These are phyloP conservation scores for Andrena bucephala DNA, from an alignment of 2,888 invertebrate genomes.

Conservation along the genomic window DNA sequence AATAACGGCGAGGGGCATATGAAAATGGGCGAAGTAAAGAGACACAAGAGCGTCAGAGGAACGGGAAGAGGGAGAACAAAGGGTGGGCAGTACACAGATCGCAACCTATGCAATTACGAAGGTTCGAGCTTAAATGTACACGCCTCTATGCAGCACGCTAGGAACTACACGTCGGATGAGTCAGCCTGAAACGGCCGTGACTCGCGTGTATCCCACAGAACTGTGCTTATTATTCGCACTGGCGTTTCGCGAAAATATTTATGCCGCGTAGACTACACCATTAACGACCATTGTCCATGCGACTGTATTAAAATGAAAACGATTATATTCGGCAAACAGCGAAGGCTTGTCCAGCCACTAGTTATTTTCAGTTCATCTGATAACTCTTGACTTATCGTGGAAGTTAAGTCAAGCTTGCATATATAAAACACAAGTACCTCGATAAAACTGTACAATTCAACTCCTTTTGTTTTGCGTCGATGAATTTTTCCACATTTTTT, in stretches of 20 bases:
- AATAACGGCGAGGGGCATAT: constrained; percentile 5
- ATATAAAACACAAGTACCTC: neutral
- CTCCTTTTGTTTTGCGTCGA: neutral
- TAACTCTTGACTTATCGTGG: constrained; percentile 22
- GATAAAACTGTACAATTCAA: neutral
- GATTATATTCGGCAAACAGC: constrained; percentile 11
- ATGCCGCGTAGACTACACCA: constrained; percentile 7
- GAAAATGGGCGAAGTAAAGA: constrained; percentile 23
- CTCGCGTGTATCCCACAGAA: constrained; percentile 47
- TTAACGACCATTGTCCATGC: constrained; percentile 7
- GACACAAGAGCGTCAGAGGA: constrained; percentile 21
- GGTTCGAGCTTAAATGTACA: constrained; percentile 64
- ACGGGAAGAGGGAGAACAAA: constrained; percentile 50
- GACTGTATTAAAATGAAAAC: constrained; percentile 10
- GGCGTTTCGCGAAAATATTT: constrained; percentile 48
- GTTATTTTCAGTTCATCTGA: constrained; percentile 32
- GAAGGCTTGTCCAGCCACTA: neutral
- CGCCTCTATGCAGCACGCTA: constrained; percentile 71
- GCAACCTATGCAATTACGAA: constrained; percentile 66
- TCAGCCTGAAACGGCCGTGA: constrained; percentile 59
- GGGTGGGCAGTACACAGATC: constrained; percentile 55
- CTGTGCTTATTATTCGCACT: constrained; percentile 53
- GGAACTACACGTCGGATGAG: constrained; percentile 56
- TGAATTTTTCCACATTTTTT: neutral
- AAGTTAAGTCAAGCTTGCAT: neutral